Conservation (phyloP, 2,797 vertebrate genomes). For the Dallia pectoralis region DNA sequence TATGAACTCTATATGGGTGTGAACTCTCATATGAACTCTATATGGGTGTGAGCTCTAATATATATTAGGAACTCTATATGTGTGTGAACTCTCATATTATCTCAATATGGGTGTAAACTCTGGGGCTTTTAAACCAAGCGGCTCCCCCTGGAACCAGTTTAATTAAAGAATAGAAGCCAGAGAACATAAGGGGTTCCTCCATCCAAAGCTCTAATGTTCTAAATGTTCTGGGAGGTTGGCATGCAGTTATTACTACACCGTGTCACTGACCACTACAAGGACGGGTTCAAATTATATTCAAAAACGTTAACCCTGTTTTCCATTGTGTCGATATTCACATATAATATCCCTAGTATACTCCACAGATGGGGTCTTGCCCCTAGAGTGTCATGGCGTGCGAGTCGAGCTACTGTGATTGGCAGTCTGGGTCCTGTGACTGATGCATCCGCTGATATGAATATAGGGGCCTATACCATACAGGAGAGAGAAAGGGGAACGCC, state of each 20-base stretch:
- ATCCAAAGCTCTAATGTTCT: not conserved
- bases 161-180: slow-evolving; percentile 6
- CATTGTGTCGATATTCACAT: not conserved
- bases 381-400: slow-evolving; percentile 17
- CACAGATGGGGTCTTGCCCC: not conserved
- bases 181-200: not conserved
- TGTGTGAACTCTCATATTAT: no score
- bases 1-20: not conserved
- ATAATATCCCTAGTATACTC: not conserved
- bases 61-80: not conserved
- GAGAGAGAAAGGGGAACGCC: not conserved
- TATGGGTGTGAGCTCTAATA: not conserved
- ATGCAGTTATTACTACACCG: not conserved
- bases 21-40: no score
- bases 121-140: not conserved
- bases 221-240: not conserved
- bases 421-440: slow-evolving; percentile 27
- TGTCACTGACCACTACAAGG: not conserved
- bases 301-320: slow-evolving; percentile 3
- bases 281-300: not conserved
- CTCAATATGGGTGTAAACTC: not conserved
- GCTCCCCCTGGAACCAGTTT: slow-evolving; percentile 14
- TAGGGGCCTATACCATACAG: slow-evolving; percentile 1
- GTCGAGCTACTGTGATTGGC: slow-evolving; percentile 17
- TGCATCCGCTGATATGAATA: not conserved